Percentiles rank a stretch among this genome's conserved stretches.
phyloP scores from a whole-genome alignment of 2,797 vertebrate species.

The Eremophila alpestris region DNA sequence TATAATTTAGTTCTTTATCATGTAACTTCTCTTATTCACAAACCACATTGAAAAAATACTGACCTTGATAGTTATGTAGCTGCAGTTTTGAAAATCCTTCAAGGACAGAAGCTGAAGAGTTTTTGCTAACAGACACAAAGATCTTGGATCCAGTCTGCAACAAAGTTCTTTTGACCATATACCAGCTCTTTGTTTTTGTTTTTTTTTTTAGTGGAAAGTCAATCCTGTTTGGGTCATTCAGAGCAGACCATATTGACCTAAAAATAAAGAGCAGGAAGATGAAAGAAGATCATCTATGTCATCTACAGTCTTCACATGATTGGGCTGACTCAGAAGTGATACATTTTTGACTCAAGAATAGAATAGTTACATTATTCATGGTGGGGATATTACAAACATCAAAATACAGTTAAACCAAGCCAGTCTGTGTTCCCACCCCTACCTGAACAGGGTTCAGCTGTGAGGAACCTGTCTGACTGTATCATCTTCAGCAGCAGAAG shows the following conservation, averaged over 20 bases:
- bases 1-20: neutral
- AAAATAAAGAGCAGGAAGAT: neutral
- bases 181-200: neutral
- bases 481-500: neutral
- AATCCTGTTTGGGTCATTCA: neutral
- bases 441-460: neutral
- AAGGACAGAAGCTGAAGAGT: neutral
- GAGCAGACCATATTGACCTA: neutral
- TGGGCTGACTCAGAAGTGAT: neutral
- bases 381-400: neutral
- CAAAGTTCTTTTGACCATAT: neutral
- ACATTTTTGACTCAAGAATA: neutral
- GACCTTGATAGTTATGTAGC: accelerated
- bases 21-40: neutral
- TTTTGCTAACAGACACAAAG: neutral
- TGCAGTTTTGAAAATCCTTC: neutral
- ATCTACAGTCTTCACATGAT: neutral
- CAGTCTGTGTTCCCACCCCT: neutral
- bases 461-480: neutral
- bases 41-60: neutral
- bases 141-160: neutral
- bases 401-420: neutral
- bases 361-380: neutral
- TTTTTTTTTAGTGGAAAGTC: neutral
- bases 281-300: neutral